Evolutionary conservation across 1,140 invertebrate species (phyloP).

Genomic region (Ctenoplectra terminalis): DNA sequence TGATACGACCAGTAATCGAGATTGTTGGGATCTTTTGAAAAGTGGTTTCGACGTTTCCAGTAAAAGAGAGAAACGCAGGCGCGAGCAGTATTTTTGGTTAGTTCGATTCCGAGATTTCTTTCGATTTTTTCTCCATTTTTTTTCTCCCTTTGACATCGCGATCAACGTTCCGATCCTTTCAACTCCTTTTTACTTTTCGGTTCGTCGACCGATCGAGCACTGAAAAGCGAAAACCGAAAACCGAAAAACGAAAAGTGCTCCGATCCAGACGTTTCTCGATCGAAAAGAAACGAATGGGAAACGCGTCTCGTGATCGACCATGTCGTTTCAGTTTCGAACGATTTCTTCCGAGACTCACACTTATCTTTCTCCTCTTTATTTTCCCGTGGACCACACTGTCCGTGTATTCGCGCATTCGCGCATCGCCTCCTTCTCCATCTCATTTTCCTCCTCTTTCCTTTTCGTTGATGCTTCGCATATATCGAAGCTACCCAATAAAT

Average conservation of each 20-base stretch:
- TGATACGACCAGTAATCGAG: background rate
- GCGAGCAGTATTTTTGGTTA: constrained; percentile 21
- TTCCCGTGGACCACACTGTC: constrained; percentile 20
- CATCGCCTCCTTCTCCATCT: background rate
- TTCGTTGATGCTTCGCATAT: constrained; percentile 44
- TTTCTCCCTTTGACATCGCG: constrained; percentile 48
- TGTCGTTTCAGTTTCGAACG: constrained; percentile 22
- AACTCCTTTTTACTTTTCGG: constrained; percentile 12
- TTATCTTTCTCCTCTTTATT: constrained; percentile 6
- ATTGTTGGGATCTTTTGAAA: background rate
- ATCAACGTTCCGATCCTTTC: constrained; percentile 43
- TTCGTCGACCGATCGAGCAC: constrained; percentile 33
- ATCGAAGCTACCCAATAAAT: constrained; percentile 73
- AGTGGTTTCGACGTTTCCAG: too few species aligned
- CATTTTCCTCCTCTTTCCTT: background rate
- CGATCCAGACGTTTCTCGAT: constrained; percentile 24
- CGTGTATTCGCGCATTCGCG: constrained; percentile 8
- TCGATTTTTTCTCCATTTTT: background rate
- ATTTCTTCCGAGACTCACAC: background rate
- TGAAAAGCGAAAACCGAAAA: too few species aligned
- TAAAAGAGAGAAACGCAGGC: background rate
- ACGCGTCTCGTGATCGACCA: constrained; percentile 39
- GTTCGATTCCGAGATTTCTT: background rate
- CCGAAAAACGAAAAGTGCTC: constrained; percentile 33
- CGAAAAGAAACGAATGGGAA: background rate